These are phyloP conservation scores for Thecophora atra DNA, from an alignment of 2,888 invertebrate species.

Conservation along the genomic window DNA sequence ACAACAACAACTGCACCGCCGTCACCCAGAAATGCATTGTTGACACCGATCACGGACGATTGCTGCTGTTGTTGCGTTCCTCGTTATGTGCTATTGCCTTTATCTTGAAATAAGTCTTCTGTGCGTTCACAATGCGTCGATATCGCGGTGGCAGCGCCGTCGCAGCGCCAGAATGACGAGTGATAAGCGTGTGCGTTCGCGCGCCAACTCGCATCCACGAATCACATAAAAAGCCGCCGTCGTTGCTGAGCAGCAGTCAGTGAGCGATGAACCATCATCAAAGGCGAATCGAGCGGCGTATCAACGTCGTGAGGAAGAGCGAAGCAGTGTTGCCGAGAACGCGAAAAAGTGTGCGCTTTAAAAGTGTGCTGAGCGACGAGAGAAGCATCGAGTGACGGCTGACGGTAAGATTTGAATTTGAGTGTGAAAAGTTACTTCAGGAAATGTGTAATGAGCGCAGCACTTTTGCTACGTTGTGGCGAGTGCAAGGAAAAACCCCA, in stretches of 20 bases:
- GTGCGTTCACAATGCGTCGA: conserved; percentile 41
- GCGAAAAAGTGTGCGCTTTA: conserved; percentile 25
- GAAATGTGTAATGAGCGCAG: neutral
- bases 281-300: conserved; percentile 3
- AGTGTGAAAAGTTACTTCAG: conserved; percentile 5
- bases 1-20: conserved; percentile 7
- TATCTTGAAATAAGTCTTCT: conserved; percentile 38
- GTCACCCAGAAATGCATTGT: conserved; percentile 17
- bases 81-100: conserved; percentile 41
- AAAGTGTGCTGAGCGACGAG: conserved; percentile 12
- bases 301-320: neutral
- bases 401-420: neutral
- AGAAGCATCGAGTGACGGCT: neutral
- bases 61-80: conserved; percentile 28
- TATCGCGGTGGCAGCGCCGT: conserved; percentile 14
- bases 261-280: conserved; percentile 4
- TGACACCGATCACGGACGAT: conserved; percentile 22
- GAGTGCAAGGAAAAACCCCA: no score
- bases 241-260: conserved; percentile 14
- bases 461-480: neutral
- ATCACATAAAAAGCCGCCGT: conserved; percentile 27
- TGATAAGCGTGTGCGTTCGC: conserved; percentile 29
- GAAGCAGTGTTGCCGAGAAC: conserved; percentile 2
- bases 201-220: neutral
- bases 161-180: conserved; percentile 12